Base-by-base conservation (phyloP, 2,888 invertebrate species). In the Petrophora chlorosata region DNA sequence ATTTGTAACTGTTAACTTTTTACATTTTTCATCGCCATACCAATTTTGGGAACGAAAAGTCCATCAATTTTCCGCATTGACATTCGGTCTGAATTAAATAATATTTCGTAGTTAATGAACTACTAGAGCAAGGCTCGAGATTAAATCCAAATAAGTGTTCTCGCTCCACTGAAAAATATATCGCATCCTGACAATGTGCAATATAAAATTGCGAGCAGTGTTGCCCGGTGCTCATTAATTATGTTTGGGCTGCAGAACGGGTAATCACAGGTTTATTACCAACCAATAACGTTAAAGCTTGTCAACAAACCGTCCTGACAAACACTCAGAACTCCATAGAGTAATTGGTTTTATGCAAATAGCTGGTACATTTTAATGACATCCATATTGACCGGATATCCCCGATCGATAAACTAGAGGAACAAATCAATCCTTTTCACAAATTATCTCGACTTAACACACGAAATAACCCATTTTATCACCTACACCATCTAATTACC, bases 401-500 rank as follows among this genome's bases (percentile, higher is more conserved):
- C 30, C 30, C 16, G 39, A 58, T 50, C 50, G 47, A 52, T 49
- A 39, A 16, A 41, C 36, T 36, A 8, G 14, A 40, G 53, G 45
- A 52, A 41, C 50, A 23, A 56, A 19, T 50, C 54, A 52, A 60
- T 60, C 53, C 50, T 25, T n/a, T 57, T 48, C 55, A 13, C 26
- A 41, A 49, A 46, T 60, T 67, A 65, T 65, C 71, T 61, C 44
- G 7, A 53, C 36, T 43, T 32, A 54, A 60, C 71, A 70, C 65
- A 59, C 67, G 44, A 59, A 62, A 63, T 64, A 63, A 60, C 71
- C 63, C 59, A 65, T 70, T 82, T 79, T 85, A 85, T 85, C 85
- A 83, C 83, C 79, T 79, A 73, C 69, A 69, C 69, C 70, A 79
- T 78, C 79, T 85, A 85, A 87, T 86, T 87, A 85, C 85, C 80